phyloP scores from a whole-genome alignment of 1,140 invertebrate genomes.

The Euwallacea similis region DNA sequence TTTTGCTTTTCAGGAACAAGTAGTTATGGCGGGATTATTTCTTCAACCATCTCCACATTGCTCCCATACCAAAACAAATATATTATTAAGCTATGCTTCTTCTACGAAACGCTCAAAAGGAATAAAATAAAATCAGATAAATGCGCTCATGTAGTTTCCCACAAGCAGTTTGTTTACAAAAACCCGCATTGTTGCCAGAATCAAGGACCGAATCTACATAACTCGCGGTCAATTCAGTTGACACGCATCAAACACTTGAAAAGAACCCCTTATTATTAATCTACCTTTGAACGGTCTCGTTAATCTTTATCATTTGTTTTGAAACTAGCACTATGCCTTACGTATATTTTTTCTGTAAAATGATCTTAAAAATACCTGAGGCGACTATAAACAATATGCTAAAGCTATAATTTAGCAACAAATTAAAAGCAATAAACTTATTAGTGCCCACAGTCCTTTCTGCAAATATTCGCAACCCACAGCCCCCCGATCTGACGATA shows the following conservation, averaged over 20 bases:
- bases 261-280: conserved; percentile 30
- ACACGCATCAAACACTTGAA: conserved; percentile 29
- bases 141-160: conserved; percentile 25
- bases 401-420: too few relatives aligned
- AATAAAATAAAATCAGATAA: conserved; percentile 29
- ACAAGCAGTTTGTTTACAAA: conserved; percentile 25
- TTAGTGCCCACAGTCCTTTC: too few relatives aligned
- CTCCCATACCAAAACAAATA: too few relatives aligned
- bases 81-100: not conserved
- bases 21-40: too few relatives aligned
- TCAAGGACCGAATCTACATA: conserved; percentile 16
- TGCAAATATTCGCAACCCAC: too few relatives aligned
- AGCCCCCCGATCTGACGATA: too few relatives aligned
- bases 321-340: not conserved
- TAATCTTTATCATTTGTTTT: not conserved
- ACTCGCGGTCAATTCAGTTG: conserved; percentile 31
- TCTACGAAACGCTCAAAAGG: not conserved
- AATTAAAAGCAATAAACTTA: too few relatives aligned
- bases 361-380: too few relatives aligned
- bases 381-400: too few relatives aligned
- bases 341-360: too few relatives aligned
- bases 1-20: too few relatives aligned
- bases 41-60: too few relatives aligned
- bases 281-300: conserved; percentile 3
- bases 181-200: conserved; percentile 26